Conservation (phyloP, 2,888 invertebrate species). For the Tetragnatha montana region DNA sequence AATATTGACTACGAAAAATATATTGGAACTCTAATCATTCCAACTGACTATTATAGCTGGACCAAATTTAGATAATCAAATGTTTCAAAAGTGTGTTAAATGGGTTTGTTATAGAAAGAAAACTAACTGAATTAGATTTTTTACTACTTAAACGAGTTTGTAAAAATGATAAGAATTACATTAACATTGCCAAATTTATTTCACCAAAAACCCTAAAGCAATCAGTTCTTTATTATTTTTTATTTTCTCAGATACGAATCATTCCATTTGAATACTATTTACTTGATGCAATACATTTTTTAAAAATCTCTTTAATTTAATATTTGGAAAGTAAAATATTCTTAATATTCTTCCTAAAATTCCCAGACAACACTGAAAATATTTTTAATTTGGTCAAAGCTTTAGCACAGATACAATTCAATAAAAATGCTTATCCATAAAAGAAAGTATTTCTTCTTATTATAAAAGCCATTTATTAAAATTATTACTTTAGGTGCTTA, state of each 20-base stretch:
- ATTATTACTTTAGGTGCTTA: too few relatives aligned
- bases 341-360: too few relatives aligned
- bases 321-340: not conserved
- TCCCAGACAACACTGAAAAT: too few relatives aligned
- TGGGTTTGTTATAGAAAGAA: too few relatives aligned
- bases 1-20: too few relatives aligned
- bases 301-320: not conserved
- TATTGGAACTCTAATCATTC: too few relatives aligned
- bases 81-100: too few relatives aligned
- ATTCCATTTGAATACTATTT: not conserved
- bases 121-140: not conserved
- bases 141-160: not conserved
- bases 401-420: not conserved
- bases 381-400: too few relatives aligned
- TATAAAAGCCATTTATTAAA: not conserved
- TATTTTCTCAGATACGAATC: not conserved
- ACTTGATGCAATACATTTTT: not conserved
- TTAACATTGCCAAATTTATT: conserved; percentile 2
- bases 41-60: too few relatives aligned
- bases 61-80: too few relatives aligned
- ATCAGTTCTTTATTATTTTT: not conserved
- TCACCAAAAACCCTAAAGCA: not conserved
- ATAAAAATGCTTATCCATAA: not conserved
- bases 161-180: not conserved
- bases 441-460: not conserved